Conservation (phyloP, 2,797 vertebrate species). For the Malacoctenus gilli region DNA sequence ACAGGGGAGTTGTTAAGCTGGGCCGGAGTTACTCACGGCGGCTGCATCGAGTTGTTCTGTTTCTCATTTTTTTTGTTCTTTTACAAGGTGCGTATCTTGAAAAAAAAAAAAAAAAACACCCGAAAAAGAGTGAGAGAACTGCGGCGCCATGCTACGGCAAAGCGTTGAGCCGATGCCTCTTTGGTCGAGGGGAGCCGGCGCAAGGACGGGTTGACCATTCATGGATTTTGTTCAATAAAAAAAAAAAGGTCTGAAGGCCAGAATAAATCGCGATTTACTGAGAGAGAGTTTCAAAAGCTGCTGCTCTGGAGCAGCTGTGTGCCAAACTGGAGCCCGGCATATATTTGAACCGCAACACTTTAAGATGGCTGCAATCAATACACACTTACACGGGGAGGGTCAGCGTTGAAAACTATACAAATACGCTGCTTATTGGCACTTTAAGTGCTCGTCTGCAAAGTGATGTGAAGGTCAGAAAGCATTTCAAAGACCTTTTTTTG, state of each 20-base stretch:
- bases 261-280: not conserved
- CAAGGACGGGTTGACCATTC: not conserved
- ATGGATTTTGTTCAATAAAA: not conserved
- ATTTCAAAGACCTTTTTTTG: constrained; percentile 15
- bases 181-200: not conserved
- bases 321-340: not conserved
- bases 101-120: too few species aligned
- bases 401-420: constrained; percentile 31
- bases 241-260: constrained; percentile 10
- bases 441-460: constrained; percentile 37
- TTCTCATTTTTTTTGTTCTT: too few species aligned
- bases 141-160: not conserved
- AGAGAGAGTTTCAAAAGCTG: not conserved
- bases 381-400: constrained; percentile 17
- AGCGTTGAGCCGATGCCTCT: not conserved
- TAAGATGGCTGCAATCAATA: constrained; percentile 27
- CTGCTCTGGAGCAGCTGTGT: constrained; percentile 1
- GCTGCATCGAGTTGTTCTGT: too few species aligned
- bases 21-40: too few species aligned
- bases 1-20: too few species aligned
- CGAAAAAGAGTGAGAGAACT: too few species aligned
- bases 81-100: too few species aligned
- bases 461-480: constrained; percentile 43
- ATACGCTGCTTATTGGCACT: constrained; percentile 19
- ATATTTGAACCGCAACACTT: constrained; percentile 16